Conservation (phyloP, 2,888 invertebrate species). For the Heliconius aoede region DNA sequence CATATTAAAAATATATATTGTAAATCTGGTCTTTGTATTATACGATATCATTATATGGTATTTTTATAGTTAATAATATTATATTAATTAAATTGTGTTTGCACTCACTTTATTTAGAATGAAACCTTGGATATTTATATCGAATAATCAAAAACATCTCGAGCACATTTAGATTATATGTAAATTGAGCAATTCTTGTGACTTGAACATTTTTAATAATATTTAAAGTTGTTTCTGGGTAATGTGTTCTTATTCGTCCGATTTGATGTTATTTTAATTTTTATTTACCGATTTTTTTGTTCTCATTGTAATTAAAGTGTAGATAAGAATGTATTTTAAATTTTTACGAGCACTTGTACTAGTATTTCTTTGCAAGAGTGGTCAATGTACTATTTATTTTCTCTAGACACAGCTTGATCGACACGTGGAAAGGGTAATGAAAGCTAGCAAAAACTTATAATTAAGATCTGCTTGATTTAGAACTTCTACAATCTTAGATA, state of each 20-base stretch:
- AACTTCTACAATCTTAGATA: too few species aligned
- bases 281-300: conserved; percentile 23
- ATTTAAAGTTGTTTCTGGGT: conserved; percentile 20
- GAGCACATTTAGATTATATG: conserved; percentile 23
- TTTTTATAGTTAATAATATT: too few species aligned
- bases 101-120: not conserved
- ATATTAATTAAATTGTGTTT: too few species aligned
- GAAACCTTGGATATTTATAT: conserved; percentile 1
- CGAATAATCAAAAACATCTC: conserved; percentile 25
- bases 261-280: conserved; percentile 20
- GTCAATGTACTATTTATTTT: conserved; percentile 28
- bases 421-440: not conserved
- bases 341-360: conserved; percentile 12
- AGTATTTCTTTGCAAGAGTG: conserved; percentile 10
- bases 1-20: too few species aligned
- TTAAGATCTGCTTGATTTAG: not conserved
- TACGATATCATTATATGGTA: too few species aligned
- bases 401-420: not conserved
- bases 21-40: too few species aligned
- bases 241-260: conserved; percentile 15
- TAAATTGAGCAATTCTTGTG: conserved; percentile 21
- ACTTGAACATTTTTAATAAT: conserved; percentile 15
- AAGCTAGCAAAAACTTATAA: not conserved
- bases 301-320: conserved; percentile 12
- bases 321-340: conserved; percentile 4